Conservation (phyloP, 2,888 invertebrate genomes). For the Epinotia demarniana region DNA sequence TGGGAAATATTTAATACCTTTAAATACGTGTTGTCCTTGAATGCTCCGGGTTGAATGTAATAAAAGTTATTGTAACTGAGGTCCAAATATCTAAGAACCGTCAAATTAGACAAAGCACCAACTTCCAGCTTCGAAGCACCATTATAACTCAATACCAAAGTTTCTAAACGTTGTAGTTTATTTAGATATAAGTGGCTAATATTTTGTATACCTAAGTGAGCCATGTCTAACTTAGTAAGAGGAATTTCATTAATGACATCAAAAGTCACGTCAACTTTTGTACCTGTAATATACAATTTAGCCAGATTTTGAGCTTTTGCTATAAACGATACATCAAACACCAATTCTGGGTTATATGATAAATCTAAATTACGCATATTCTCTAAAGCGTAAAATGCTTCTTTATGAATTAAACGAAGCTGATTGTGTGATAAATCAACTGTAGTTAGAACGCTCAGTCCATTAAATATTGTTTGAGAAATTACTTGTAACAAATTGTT, state of each 20-base stretch:
- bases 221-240: slow-evolving; percentile 56
- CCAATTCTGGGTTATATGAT: slow-evolving; percentile 62
- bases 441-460: slow-evolving; percentile 53
- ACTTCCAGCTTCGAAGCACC: slow-evolving; percentile 55
- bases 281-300: slow-evolving; percentile 60
- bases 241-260: slow-evolving; percentile 46
- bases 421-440: slow-evolving; percentile 55
- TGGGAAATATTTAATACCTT: slow-evolving; percentile 65
- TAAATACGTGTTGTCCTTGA: slow-evolving; percentile 62
- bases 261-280: slow-evolving; percentile 55
- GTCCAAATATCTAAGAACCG: slow-evolving; percentile 57
- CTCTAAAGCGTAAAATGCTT: slow-evolving; percentile 55
- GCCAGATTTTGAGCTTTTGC: slow-evolving; percentile 51
- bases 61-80: slow-evolving; percentile 65
- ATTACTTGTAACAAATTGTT: slow-evolving; percentile 62
- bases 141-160: slow-evolving; percentile 60
- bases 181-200: slow-evolving; percentile 56
- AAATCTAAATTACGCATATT: slow-evolving; percentile 62
- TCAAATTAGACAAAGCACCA: slow-evolving; percentile 57
- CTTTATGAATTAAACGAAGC: slow-evolving; percentile 36
- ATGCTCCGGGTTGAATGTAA: slow-evolving; percentile 66
- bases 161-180: slow-evolving; percentile 52
- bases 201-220: slow-evolving; percentile 56
- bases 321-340: slow-evolving; percentile 53
- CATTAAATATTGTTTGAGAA: slow-evolving; percentile 51